Evolutionary conservation across 30 jellyfish, hydroid and myxozoan species (phyloP).

Genomic region (Rhopilema esculentum): DNA sequence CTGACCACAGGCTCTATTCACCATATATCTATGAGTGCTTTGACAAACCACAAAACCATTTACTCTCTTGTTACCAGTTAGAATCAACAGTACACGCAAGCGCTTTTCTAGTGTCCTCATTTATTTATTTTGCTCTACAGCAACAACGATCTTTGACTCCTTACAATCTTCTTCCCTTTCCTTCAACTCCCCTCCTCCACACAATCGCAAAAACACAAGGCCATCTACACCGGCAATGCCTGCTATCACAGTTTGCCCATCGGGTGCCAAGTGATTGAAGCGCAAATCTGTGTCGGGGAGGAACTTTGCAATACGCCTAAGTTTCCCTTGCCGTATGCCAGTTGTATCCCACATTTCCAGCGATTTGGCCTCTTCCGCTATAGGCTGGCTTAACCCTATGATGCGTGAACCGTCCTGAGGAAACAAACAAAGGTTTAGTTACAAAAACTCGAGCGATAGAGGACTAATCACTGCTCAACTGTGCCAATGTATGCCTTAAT

Average conservation of each 20-base stretch:
- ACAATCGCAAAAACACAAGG: slow-evolving; percentile 49
- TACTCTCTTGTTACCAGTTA: too few species aligned
- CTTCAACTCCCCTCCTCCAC: slow-evolving; percentile 58
- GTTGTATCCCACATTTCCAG: slow-evolving; percentile 71
- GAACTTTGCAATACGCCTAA: slow-evolving; percentile 50
- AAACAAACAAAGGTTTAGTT: neutral
- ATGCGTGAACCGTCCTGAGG: slow-evolving; percentile 60
- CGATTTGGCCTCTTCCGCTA: slow-evolving; percentile 43
- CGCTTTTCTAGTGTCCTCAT: too few species aligned
- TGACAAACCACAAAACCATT: too few species aligned
- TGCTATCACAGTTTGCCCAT: slow-evolving; percentile 45
- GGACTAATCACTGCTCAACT: neutral
- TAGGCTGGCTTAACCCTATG: slow-evolving; percentile 34
- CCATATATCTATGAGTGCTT: too few species aligned
- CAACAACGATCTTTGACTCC: slow-evolving; percentile 25
- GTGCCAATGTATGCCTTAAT: neutral
- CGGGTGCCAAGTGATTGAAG: slow-evolving; percentile 44
- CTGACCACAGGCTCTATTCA: too few species aligned
- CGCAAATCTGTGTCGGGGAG: slow-evolving; percentile 85
- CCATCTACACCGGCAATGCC: slow-evolving; percentile 66
- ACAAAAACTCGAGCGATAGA: neutral
- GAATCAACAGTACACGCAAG: too few species aligned
- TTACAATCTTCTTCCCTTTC: slow-evolving; percentile 31
- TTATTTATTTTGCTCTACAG: neutral
- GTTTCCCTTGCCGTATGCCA: slow-evolving; percentile 29